phyloP scores from a whole-genome alignment of 2,113 vertebrate species.

The Hirundichthys speculiger region DNA sequence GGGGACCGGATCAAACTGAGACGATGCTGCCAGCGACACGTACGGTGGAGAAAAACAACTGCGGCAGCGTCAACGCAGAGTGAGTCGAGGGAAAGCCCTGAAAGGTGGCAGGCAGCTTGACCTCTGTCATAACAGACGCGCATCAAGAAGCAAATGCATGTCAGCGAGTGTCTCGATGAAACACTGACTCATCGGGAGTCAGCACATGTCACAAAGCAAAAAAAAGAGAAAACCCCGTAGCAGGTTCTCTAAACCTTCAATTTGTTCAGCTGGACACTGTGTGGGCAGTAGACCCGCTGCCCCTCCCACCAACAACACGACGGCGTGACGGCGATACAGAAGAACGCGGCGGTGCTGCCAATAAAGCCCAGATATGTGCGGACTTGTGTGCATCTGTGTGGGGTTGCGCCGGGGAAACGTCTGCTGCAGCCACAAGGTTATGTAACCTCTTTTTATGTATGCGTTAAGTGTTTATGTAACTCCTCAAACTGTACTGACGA shows the following conservation, averaged over 20 bases:
- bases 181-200: constrained; percentile 23
- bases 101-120: not conserved
- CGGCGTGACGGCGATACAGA: too few relatives aligned
- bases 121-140: not conserved
- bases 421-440: constrained; percentile 39
- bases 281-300: not conserved
- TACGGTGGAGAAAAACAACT: not conserved
- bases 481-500: not conserved
- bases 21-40: not conserved
- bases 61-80: not conserved
- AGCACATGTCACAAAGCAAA: constrained; percentile 12
- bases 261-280: constrained; percentile 10
- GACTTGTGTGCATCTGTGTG: not conserved
- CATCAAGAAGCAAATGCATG: constrained; percentile 5
- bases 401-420: constrained; percentile 9
- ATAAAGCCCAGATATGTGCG: not conserved
- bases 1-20: constrained; percentile 22
- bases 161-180: constrained; percentile 2
- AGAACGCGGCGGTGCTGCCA: constrained; percentile 13
- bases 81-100: not conserved
- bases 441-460: constrained; percentile 32
- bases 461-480: constrained; percentile 52
- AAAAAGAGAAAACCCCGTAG: constrained; percentile 5
- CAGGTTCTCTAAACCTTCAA: constrained; percentile 30
- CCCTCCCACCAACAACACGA: too few relatives aligned